A percentile compares a stretch with the other conserved stretches of the same genome.
These are phyloP conservation scores for Parazoanthus atlanticus DNA, from an alignment of 92 coral and sea anemone species.

Conservation along the genomic window DNA sequence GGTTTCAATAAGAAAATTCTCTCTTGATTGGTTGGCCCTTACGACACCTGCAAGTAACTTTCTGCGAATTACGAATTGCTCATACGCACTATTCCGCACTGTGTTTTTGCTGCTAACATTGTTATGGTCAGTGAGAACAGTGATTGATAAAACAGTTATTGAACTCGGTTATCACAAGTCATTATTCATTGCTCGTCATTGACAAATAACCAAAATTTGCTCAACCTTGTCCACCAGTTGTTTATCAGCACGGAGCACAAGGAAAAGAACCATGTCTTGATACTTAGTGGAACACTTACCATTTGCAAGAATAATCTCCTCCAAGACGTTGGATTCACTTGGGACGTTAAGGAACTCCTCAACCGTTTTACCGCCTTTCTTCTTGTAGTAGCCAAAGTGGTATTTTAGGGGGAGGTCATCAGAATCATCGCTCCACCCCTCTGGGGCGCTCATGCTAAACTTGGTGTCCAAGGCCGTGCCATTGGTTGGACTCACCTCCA, in stretches of 20 bases:
- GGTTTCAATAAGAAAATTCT: not conserved
- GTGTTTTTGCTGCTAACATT: too few species aligned
- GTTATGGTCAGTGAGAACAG: too few species aligned
- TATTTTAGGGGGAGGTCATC: conserved; percentile 70
- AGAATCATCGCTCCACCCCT: conserved; percentile 68
- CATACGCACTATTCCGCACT: too few species aligned
- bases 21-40: too few species aligned
- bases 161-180: too few species aligned
- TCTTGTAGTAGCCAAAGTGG: conserved; percentile 68
- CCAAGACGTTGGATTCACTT: conserved; percentile 28
- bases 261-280: too few species aligned
- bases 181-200: too few species aligned
- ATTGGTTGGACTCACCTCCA: conserved; percentile 35
- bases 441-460: conserved; percentile 55
- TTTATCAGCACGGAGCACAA: not conserved
- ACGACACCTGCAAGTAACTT: too few species aligned
- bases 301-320: not conserved
- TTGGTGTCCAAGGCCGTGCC: conserved; percentile 67
- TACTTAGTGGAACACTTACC: not conserved
- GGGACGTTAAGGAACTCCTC: conserved; percentile 18
- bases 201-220: too few species aligned
- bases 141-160: too few species aligned
- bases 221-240: too few species aligned
- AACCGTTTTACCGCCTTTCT: conserved; percentile 8
- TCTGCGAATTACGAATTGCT: too few species aligned